Evolutionary conservation across 2,113 vertebrate genomes (phyloP).

Genomic region (Pelecanoides urinatrix): DNA sequence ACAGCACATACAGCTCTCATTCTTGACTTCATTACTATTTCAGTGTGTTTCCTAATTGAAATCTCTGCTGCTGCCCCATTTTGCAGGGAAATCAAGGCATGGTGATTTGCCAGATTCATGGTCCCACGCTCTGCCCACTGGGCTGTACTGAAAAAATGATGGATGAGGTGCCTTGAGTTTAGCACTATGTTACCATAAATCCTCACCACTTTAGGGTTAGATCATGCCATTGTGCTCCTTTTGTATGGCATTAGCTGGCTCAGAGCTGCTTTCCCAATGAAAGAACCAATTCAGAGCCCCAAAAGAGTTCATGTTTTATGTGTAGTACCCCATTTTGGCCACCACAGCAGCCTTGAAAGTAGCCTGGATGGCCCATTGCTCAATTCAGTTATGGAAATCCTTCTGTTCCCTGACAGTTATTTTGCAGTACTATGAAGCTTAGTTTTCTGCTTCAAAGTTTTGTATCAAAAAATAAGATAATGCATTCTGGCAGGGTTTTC

Average conservation of each 20-base stretch:
- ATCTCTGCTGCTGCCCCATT: neutral
- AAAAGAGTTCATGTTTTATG: neutral
- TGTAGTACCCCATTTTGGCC: neutral
- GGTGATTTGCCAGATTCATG: neutral
- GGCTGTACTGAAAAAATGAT: neutral
- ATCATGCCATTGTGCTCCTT: neutral
- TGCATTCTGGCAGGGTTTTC: slow-evolving; percentile 53
- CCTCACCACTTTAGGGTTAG: neutral
- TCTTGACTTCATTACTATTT: neutral
- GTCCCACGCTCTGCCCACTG: neutral
- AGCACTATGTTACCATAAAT: neutral
- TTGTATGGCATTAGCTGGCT: neutral
- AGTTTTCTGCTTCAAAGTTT: slow-evolving; percentile 43
- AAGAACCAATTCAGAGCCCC: neutral
- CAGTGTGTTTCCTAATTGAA: neutral
- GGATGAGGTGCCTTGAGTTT: neutral
- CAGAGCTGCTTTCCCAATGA: neutral
- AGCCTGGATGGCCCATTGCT: neutral
- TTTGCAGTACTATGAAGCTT: neutral
- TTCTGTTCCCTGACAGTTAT: neutral
- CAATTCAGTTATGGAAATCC: slow-evolving; percentile 29
- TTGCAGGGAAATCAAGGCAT: slow-evolving; percentile 5
- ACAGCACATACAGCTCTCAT: neutral
- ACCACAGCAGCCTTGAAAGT: neutral
- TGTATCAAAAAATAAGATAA: slow-evolving; percentile 41